Evolutionary conservation across 2,888 invertebrate species (phyloP).

Genomic region (Tipula helvola): DNA sequence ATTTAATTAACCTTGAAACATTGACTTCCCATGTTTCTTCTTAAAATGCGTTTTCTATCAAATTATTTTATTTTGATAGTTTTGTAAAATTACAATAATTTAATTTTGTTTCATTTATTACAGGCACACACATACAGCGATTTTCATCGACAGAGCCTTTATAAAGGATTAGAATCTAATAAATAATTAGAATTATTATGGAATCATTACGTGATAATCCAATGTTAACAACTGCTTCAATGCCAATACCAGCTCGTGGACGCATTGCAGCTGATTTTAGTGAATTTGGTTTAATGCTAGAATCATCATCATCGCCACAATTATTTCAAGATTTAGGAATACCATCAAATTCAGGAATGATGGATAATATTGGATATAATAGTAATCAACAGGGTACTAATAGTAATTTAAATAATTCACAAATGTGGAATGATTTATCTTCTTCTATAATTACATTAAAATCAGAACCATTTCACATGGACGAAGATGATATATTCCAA

Average conservation of each 20-base stretch:
- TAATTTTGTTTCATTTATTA: neutral
- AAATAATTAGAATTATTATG: conserved; percentile 11
- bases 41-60: no score
- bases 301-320: conserved; percentile 32
- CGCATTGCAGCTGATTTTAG: conserved; percentile 29
- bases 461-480: conserved; percentile 58
- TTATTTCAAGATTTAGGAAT: conserved; percentile 28
- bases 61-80: no score
- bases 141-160: neutral
- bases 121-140: neutral
- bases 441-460: conserved; percentile 35
- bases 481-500: conserved; percentile 81
- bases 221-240: conserved; percentile 42
- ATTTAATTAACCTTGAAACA: neutral
- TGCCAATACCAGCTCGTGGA: conserved; percentile 46
- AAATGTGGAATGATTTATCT: conserved; percentile 36
- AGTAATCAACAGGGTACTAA: conserved; percentile 7
- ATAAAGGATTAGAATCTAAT: neutral
- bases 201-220: conserved; percentile 20
- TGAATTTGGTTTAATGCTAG: conserved; percentile 31
- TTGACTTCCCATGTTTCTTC: no score
- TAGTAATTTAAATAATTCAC: conserved; percentile 24
- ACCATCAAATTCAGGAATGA: neutral
- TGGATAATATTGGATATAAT: conserved; percentile 15
- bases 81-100: neutral